Percentiles rank a stretch among this genome's conserved stretches.
phyloP scores from a whole-genome alignment of 2,888 invertebrate genomes.

The Gisinianus flammeolus region DNA sequence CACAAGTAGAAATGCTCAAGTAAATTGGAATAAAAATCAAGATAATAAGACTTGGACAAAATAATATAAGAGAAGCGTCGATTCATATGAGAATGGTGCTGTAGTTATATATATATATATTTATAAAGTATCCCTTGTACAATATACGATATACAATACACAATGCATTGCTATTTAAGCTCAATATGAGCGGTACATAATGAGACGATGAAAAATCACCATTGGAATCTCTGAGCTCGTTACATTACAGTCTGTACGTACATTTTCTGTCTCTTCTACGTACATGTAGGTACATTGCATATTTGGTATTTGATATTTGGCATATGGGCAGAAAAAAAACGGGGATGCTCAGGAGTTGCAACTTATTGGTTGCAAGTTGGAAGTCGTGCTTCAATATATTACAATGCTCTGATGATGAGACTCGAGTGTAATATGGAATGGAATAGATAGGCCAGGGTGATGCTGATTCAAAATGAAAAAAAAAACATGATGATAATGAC shows the following conservation, averaged over 20 bases:
- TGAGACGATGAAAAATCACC: neutral
- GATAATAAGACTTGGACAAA: neutral
- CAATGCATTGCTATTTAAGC: neutral
- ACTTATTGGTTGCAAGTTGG: neutral
- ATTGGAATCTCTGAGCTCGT: neutral
- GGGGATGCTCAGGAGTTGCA: neutral
- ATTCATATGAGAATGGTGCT: neutral
- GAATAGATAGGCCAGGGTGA: constrained; percentile 7
- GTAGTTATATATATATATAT: neutral
- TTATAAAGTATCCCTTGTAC: neutral
- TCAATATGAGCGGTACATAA: neutral
- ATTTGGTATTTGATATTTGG: neutral
- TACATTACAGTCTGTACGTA: neutral
- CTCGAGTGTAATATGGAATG: neutral
- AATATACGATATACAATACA: neutral
- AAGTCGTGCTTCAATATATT: neutral
- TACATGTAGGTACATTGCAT: neutral
- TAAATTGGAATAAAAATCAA: constrained; percentile 19
- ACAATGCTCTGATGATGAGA: neutral
- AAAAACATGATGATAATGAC: constrained; percentile 6
- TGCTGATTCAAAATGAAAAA: too few species aligned
- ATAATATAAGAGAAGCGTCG: neutral
- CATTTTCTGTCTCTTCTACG: neutral
- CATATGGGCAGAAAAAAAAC: neutral
- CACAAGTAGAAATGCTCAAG: constrained; percentile 1